Percentiles rank a stretch among this genome's conserved stretches.
Conservation (phyloP, 37 sponge, comb jelly and placozoan genomes). For the Beroe forskalii region DNA sequence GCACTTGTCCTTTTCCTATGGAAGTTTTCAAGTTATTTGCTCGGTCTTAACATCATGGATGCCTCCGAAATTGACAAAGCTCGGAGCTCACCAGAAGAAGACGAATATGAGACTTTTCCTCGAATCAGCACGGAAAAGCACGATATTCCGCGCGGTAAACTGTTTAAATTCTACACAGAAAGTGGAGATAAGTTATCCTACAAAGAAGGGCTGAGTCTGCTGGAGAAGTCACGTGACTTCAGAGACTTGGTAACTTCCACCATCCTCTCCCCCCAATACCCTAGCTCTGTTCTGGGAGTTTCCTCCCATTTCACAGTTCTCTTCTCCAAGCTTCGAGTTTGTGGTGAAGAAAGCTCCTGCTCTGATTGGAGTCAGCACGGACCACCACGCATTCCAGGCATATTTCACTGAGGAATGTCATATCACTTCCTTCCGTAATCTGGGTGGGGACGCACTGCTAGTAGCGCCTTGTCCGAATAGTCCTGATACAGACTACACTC, state of each 20-base stretch:
- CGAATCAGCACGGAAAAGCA: neutral
- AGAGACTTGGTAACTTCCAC: neutral
- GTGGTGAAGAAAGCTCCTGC: neutral
- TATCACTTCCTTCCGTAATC: conserved; percentile 6
- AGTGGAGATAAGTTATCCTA: neutral
- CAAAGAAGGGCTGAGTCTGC: neutral
- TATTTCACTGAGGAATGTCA: neutral
- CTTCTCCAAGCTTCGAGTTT: conserved; percentile 36
- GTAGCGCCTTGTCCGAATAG: conserved; percentile 21
- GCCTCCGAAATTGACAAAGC: no score
- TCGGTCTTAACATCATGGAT: no score
- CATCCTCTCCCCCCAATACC: neutral
- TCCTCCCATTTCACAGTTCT: neutral
- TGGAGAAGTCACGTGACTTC: conserved; percentile 3
- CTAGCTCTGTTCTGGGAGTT: conserved; percentile 57
- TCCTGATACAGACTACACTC: neutral
- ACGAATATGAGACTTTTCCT: neutral
- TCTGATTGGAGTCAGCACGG: neutral
- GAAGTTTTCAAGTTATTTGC: no score
- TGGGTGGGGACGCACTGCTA: conserved; percentile 12
- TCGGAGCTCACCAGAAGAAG: no score
- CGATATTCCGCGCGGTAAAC: neutral
- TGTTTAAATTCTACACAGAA: conserved; percentile 44
- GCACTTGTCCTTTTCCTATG: no score
- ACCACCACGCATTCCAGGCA: conserved; percentile 11